Evolutionary conservation across 2,888 invertebrate genomes (phyloP).

Genomic region (Trissolcus brochymenae): DNA sequence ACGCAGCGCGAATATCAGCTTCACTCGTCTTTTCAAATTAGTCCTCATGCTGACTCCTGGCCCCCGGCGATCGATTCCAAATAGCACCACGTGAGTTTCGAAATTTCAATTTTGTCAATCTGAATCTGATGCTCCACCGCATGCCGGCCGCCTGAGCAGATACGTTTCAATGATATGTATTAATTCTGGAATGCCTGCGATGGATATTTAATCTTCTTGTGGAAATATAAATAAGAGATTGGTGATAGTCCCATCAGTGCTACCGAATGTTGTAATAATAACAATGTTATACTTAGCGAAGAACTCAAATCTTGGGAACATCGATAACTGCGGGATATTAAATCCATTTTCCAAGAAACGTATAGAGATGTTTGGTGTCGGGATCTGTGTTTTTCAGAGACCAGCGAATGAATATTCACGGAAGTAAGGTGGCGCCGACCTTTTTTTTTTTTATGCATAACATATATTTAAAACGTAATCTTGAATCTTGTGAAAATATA

Average conservation of each 20-base stretch:
- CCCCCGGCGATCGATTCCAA: neutral
- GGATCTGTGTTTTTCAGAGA: neutral
- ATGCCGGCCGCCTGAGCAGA: no score
- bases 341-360: constrained; percentile 35
- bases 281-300: constrained; percentile 35
- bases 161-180: constrained; percentile 4
- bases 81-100: constrained; percentile 2
- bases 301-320: constrained; percentile 22
- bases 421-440: neutral
- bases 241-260: constrained; percentile 29
- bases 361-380: neutral
- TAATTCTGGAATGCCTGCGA: constrained; percentile 40
- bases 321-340: constrained; percentile 15
- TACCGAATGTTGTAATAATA: constrained; percentile 33
- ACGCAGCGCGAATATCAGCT: constrained; percentile 26
- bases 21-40: constrained; percentile 29
- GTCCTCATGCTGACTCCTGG: constrained; percentile 8
- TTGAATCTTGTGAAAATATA: no score
- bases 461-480: no score
- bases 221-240: constrained; percentile 50
- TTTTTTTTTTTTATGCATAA: neutral
- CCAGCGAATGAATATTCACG: constrained; percentile 23
- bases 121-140: neutral
- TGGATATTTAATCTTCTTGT: constrained; percentile 9
- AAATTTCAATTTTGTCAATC: constrained; percentile 13